A percentile compares a stretch with the other conserved stretches of the same genome.
phyloP scores from a whole-genome alignment of 2,113 vertebrate genomes.

The Phaethornis superciliosus region DNA sequence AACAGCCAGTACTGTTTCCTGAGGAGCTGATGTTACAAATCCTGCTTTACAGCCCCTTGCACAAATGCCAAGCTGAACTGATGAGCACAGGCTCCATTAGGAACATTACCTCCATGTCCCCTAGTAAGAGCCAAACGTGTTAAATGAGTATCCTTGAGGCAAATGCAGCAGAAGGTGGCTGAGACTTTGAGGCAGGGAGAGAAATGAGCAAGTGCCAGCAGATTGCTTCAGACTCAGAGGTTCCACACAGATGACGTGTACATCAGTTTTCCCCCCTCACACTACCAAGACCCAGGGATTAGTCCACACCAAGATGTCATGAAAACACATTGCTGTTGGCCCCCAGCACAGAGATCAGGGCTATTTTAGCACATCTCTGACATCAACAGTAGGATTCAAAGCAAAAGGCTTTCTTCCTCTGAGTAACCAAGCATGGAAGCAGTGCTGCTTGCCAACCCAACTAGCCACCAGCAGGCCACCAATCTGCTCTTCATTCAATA shows the following conservation, averaged over 20 bases:
- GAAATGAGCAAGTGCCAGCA: not conserved
- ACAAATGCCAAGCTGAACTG: not conserved
- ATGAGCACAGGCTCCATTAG: not conserved
- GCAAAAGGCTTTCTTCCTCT: not conserved
- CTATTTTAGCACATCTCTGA: not conserved
- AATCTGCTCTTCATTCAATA: not conserved
- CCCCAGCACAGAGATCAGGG: not conserved
- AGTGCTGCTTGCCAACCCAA: not conserved
- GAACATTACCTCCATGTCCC: not conserved
- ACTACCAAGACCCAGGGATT: not conserved
- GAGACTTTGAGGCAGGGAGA: not conserved
- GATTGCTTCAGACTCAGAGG: not conserved
- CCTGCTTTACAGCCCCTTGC: not conserved
- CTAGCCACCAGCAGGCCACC: not conserved
- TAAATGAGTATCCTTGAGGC: not conserved
- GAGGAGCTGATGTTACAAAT: not conserved
- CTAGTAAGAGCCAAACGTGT: not conserved
- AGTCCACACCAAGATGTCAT: not conserved
- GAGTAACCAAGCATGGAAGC: not conserved
- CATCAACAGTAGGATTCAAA: not conserved
- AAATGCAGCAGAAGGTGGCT: not conserved
- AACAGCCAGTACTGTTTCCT: not conserved
- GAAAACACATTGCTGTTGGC: not conserved
- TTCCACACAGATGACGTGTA: not conserved
- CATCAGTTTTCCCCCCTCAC: not conserved